Evolutionary conservation across 1,140 invertebrate genomes (phyloP), one percentile per base, ranked within the genome.

Genomic region (Ptiloglossa arizonensis): DNA sequence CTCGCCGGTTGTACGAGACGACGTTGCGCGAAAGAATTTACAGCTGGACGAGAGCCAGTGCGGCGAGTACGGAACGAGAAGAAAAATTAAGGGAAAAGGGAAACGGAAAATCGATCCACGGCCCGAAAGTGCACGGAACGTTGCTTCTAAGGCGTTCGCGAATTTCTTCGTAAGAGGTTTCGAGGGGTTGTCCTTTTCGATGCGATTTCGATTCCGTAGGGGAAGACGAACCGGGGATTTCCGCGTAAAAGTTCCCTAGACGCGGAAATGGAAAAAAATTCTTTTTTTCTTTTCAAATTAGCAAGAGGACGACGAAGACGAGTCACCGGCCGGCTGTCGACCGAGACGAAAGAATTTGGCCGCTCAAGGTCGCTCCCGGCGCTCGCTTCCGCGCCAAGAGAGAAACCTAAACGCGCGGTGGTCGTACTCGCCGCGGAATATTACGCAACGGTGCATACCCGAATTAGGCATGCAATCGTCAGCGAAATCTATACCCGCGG

Each of bases 21-120:
- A 60, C 57, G n/a, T 60, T 62, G 24, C 59, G 44, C 59, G 59
- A 62, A 62, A 62, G 63, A 66, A 50, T 66, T 63, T 63, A 46
- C 62, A 46, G 62, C 63, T 66, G 63, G 63, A 29, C 63, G 24
- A 63, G 46, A 63, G 62, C 62, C 62, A 63, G 35, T 0, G 6
- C 3, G 63, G 11, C 3, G 24, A n/a, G n/a, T n/a, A n/a, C n/a
- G n/a, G n/a, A n/a, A n/a, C n/a, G 15, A 64, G 27, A 32, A 62
- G 8, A 11, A 35, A n/a, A n/a, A 32, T 8, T 1, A 8, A 24
- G 17, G 32, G 22, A 60, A n/a, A 22, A 24, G 8, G 1, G 59
- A 24, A 35, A 9, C 1, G 17, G 29, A 32, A 57, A 19, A 57
- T 57, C 54, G 54, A 57, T 57, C 5, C 27, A 8, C n/a, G 24